Conservation (phyloP, 2,888 invertebrate genomes). For the Podabrus alpinus region DNA sequence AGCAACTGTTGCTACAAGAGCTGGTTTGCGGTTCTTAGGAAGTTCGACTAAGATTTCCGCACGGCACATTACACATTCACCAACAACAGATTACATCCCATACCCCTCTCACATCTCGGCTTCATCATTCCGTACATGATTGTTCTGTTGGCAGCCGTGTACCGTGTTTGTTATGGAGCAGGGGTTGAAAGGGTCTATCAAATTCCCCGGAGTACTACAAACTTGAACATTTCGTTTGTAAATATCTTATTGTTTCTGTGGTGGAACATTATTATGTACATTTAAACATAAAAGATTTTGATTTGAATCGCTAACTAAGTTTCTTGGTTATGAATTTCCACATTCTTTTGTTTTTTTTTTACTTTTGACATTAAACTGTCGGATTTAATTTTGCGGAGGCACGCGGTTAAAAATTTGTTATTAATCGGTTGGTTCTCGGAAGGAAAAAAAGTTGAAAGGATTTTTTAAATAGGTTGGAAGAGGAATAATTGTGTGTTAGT, state of each 20-base stretch:
- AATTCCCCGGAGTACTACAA: constrained; percentile 35
- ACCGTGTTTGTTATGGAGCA: constrained; percentile 35
- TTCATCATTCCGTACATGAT: constrained; percentile 38
- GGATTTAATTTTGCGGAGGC: background rate
- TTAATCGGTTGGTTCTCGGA: background rate
- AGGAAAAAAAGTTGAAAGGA: background rate
- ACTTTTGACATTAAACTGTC: background rate
- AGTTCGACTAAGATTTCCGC: constrained; percentile 46
- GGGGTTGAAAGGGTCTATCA: constrained; percentile 37
- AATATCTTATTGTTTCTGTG: constrained; percentile 31
- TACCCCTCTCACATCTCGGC: constrained; percentile 28
- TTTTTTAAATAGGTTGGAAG: background rate
- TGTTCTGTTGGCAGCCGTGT: constrained; percentile 37
- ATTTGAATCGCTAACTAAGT: background rate
- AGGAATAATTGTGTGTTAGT: constrained; percentile 38
- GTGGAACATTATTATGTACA: constrained; percentile 1
- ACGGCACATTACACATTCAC: constrained; percentile 48
- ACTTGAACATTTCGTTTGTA: constrained; percentile 34
- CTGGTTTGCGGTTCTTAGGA: constrained; percentile 43
- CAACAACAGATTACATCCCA: constrained; percentile 39
- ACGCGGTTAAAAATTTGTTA: too few species aligned
- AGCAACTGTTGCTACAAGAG: constrained; percentile 39
- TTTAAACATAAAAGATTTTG: constrained; percentile 2
- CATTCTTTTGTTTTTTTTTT: background rate
- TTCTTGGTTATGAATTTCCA: background rate